Percentiles rank a stretch among this genome's conserved stretches.
phyloP scores from a whole-genome alignment of 2,113 vertebrate species.

The Chloebia gouldiae region DNA sequence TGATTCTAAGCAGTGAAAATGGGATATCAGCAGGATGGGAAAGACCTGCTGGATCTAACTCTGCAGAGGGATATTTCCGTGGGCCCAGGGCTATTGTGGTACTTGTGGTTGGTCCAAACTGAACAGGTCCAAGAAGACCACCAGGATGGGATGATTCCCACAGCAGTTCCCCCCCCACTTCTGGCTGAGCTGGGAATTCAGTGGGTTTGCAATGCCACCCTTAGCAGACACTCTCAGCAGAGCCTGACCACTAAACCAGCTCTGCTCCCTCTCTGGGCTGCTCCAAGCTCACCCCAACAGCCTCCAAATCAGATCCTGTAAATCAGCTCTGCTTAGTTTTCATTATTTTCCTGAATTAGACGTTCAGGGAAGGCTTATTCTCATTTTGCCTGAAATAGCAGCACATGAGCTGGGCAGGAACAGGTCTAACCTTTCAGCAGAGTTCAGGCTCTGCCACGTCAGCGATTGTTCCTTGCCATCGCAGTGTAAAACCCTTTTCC shows the following conservation, averaged over 20 bases:
- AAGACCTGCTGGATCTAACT: not conserved
- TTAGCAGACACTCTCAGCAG: not conserved
- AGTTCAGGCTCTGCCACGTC: not conserved
- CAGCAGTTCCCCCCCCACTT: rapidly evolving
- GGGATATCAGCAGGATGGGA: not conserved
- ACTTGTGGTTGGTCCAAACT: not conserved
- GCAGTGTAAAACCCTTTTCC: constrained; percentile 57
- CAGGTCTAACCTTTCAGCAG: constrained; percentile 48
- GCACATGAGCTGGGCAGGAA: constrained; percentile 20
- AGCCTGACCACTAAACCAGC: not conserved
- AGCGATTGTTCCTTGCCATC: constrained; percentile 47
- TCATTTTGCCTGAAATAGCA: constrained; percentile 18
- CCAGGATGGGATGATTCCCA: not conserved
- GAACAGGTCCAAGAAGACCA: not conserved
- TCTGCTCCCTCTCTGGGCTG: not conserved
- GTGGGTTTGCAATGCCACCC: not conserved
- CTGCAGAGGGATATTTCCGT: not conserved
- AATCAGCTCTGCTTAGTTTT: constrained; percentile 22
- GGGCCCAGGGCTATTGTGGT: too few relatives aligned
- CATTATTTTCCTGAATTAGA: constrained; percentile 30
- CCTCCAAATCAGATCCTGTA: not conserved
- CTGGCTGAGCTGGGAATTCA: not conserved
- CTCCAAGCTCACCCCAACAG: not conserved
- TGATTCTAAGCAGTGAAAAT: not conserved
- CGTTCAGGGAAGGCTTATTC: not conserved